These are phyloP conservation scores for Mallotus villosus DNA, from an alignment of 2,797 vertebrate genomes.

Conservation along the genomic window DNA sequence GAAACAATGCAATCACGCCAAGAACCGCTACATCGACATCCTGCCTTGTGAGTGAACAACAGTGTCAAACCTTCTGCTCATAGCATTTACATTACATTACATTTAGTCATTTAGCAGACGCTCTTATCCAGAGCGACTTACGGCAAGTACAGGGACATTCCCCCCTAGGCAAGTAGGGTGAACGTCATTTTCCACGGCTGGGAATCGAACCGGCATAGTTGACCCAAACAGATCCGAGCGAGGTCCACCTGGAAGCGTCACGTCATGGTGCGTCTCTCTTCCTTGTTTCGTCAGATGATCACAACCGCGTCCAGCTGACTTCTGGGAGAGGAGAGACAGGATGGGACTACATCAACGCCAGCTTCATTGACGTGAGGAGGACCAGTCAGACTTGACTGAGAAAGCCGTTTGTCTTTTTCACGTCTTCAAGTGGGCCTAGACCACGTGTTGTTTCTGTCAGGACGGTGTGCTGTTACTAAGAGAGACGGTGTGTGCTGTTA, in stretches of 20 bases:
- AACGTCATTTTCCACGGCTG: too few relatives aligned
- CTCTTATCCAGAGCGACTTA: too few relatives aligned
- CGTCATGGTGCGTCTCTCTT: not conserved
- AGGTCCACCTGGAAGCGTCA: too few relatives aligned
- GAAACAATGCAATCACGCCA: constrained; percentile 80
- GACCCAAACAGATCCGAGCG: too few relatives aligned
- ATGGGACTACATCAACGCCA: constrained; percentile 96
- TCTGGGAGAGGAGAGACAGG: constrained; percentile 77
- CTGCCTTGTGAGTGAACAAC: constrained; percentile 87
- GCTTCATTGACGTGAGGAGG: constrained; percentile 88
- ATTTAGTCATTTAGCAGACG: too few relatives aligned
- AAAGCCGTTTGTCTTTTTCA: not conserved
- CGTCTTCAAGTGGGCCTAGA: not conserved
- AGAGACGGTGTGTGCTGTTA: not conserved
- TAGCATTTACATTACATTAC: not conserved
- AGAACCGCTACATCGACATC: constrained; percentile 97
- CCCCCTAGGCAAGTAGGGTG: too few relatives aligned
- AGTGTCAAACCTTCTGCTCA: not conserved
- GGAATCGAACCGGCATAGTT: too few relatives aligned
- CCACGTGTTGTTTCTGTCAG: not conserved
- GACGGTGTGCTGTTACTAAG: not conserved
- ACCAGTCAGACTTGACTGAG: not conserved
- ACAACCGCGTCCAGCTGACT: constrained; percentile 87
- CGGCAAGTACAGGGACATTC: too few relatives aligned
- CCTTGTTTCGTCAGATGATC: constrained; percentile 80